Base-by-base conservation (phyloP, 2,888 invertebrate genomes). In the Melanophora roralis region DNA sequence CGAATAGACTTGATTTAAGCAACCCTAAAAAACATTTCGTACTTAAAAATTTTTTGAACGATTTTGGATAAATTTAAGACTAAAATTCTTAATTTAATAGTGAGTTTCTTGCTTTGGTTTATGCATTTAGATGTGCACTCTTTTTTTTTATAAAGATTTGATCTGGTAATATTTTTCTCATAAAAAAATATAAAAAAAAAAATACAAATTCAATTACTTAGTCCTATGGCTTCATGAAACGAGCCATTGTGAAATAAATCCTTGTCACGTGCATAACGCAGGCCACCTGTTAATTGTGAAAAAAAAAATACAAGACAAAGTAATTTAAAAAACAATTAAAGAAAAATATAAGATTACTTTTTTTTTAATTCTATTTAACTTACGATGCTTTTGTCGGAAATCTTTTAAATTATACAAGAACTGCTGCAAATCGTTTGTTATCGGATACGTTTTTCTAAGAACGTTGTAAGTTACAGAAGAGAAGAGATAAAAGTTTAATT, bases 211-310 rank as follows among this genome's bases (percentile, higher is more conserved):
- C 11, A 83, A 84, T 84, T 72, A 87, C 87, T 85, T 82, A 89
- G 88, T 40, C 85, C 86, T 34, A 88, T 81, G 19, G 89, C 89
- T 81, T 86, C 85, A 62, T 86, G 86, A 74, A 89, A 89, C 76
- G 85, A 86, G 72, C 87, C 89, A 65, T 86, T 85, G 71, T 86
- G 85, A 7, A 83, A 49, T 32, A 85, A 85, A 80, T 84, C 83
- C 5, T 62, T 49, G 5, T 84, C 82, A 34, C 82, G 85, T 7
- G 83, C 85, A 53, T 77, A 83, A 47, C 86, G 36, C 12, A 80
- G 7, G 14, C 82, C 83, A 60, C 81, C 83, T 83, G 36, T 45
- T n/a, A 5, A 27, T 27, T 27, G n/a, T n/a, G 3, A 27, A 27
- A 5, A 27, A 27, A 27, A 5, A 27, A 27, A 27, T 27, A 27